phyloP scores from a whole-genome alignment of 37 sponge, comb jelly and placozoan genomes.

The Eunapius fragilis region DNA sequence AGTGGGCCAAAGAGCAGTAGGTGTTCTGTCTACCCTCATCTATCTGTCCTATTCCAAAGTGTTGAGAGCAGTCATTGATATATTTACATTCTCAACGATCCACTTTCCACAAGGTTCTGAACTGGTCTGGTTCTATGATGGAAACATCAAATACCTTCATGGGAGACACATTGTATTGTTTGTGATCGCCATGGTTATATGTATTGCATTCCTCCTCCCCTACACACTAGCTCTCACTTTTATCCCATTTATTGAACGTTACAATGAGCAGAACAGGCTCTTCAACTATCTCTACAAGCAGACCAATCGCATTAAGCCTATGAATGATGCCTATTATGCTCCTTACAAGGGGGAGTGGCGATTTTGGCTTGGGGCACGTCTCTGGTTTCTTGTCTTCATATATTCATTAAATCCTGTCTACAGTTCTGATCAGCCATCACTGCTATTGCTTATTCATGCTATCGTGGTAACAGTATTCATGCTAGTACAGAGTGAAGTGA shows the following conservation, averaged over 20 bases:
- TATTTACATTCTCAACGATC: no score
- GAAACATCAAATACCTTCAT: no score
- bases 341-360: constrained; percentile 27
- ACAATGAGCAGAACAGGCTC: no score
- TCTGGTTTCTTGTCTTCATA: constrained; percentile 1
- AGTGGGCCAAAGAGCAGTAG: not conserved
- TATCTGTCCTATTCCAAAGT: constrained; percentile 50
- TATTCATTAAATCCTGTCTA: not conserved
- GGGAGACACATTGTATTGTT: constrained; percentile 6
- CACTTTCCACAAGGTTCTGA: no score
- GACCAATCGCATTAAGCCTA: constrained; percentile 1
- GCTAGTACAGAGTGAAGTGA: no score
- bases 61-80: no score
- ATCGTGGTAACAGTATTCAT: no score
- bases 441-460: not conserved
- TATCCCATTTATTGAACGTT: not conserved
- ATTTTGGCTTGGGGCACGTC: constrained; percentile 16
- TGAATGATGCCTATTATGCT: no score
- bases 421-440: not conserved
- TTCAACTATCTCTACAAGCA: not conserved
- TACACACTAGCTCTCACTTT: no score
- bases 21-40: constrained; percentile 43
- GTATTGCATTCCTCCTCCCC: constrained; percentile 21
- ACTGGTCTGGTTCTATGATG: constrained; percentile 60
- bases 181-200: constrained; percentile 4